Evolutionary conservation across 2,113 vertebrate genomes (phyloP).

Genomic region (Artemisiospiza belli): DNA sequence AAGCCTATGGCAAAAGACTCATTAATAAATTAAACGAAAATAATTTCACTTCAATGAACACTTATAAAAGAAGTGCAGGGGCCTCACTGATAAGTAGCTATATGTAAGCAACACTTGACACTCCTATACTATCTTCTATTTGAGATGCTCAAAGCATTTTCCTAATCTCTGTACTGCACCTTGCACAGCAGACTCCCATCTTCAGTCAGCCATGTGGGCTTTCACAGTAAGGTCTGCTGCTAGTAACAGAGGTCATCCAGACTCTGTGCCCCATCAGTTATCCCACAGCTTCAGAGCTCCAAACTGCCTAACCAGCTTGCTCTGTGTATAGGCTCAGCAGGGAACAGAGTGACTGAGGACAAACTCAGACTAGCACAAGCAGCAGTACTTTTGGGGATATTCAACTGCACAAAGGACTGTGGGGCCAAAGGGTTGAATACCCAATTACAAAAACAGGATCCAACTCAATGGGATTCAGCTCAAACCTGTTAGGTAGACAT

Average conservation of each 20-base stretch:
- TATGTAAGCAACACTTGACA: not conserved
- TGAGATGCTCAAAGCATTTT: conserved; percentile 1
- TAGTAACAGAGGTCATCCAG: not conserved
- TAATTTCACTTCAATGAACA: not conserved
- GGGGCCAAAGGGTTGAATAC: not conserved
- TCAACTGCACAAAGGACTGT: not conserved
- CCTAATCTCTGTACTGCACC: not conserved
- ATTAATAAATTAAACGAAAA: not conserved
- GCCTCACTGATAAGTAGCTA: not conserved
- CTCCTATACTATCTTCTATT: not conserved
- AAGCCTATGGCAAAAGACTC: not conserved
- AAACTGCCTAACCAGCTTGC: not conserved
- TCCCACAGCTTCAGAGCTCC: not conserved
- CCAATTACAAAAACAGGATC: not conserved
- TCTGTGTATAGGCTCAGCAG: not conserved
- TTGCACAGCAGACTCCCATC: not conserved
- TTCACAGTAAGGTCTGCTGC: not conserved
- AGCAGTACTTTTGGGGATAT: not conserved
- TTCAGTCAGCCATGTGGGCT: not conserved
- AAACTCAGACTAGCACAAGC: not conserved
- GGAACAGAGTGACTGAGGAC: not conserved
- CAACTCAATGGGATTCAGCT: not conserved
- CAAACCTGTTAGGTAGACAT: not conserved
- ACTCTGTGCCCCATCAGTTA: not conserved
- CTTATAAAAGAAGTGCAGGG: not conserved